phyloP scores from a whole-genome alignment of 2,797 vertebrate species.

The Labroides dimidiatus region DNA sequence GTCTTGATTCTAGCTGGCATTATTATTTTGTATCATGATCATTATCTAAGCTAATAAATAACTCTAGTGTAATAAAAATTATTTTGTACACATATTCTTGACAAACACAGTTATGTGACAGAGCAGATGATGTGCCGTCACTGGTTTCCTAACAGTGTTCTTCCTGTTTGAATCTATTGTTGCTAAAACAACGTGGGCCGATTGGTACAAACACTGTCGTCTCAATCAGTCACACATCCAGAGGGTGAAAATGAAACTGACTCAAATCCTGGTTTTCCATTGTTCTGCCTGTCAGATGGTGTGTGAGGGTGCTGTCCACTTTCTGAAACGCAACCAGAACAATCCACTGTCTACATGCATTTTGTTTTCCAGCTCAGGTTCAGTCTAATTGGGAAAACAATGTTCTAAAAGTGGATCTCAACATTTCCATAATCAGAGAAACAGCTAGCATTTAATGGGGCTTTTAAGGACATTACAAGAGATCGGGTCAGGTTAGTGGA shows the following conservation, averaged over 20 bases:
- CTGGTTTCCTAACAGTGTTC: background rate
- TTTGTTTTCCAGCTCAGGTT: slow-evolving; percentile 17
- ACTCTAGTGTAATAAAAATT: background rate
- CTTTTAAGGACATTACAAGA: background rate
- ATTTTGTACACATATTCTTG: background rate
- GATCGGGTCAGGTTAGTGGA: background rate
- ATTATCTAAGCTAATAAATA: background rate
- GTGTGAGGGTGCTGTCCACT: slow-evolving; percentile 32
- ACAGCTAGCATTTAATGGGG: background rate
- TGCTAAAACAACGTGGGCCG: slow-evolving; percentile 19
- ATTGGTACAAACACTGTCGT: slow-evolving; percentile 40
- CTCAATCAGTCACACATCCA: slow-evolving; percentile 47
- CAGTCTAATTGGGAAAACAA: slow-evolving; percentile 20
- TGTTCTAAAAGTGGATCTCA: slow-evolving; percentile 15
- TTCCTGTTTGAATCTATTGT: slow-evolving; percentile 5
- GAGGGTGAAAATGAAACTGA: slow-evolving; percentile 44
- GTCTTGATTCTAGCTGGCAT: too few species aligned
- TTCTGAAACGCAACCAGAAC: slow-evolving; percentile 35
- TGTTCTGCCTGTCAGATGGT: slow-evolving; percentile 51
- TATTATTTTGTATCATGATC: background rate
- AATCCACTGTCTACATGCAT: slow-evolving; percentile 35
- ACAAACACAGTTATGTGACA: background rate
- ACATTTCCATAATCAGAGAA: background rate
- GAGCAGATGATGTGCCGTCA: background rate
- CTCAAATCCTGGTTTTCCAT: slow-evolving; percentile 28